Evolutionary conservation across 2,888 invertebrate species (phyloP).

Genomic region (Margaritifera margaritifera): DNA sequence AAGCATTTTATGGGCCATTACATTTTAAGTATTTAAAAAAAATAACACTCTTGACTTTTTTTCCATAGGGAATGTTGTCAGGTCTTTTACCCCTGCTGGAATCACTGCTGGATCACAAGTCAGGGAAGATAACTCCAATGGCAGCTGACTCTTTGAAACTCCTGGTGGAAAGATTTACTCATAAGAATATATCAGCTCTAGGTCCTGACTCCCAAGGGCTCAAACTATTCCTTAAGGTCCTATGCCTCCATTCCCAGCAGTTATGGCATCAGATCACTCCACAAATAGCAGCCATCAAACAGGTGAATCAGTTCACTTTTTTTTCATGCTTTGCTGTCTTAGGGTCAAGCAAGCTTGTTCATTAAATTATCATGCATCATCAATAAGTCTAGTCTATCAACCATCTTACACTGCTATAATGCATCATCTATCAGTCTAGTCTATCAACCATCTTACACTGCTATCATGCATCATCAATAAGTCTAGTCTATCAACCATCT

Average conservation of each 20-base stretch:
- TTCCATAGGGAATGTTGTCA: slow-evolving; percentile 38
- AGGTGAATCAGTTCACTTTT: slow-evolving; percentile 24
- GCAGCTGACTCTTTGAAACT: slow-evolving; percentile 33
- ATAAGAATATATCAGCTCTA: slow-evolving; percentile 31
- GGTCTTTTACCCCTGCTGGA: slow-evolving; percentile 41
- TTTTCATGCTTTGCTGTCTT: neutral
- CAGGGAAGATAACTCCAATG: slow-evolving; percentile 8
- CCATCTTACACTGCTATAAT: too few species aligned
- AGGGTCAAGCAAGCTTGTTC: neutral
- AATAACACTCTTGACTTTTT: slow-evolving; percentile 6
- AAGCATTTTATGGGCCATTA: neutral
- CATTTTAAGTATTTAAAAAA: neutral
- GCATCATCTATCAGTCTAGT: too few species aligned
- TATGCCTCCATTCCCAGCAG: slow-evolving; percentile 1
- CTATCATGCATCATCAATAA: too few species aligned
- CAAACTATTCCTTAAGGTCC: slow-evolving; percentile 23
- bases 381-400: too few species aligned
- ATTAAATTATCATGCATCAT: too few species aligned
- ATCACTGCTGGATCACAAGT: slow-evolving; percentile 23
- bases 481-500: too few species aligned
- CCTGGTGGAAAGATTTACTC: slow-evolving; percentile 46
- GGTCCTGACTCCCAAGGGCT: slow-evolving; percentile 12
- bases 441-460: too few species aligned
- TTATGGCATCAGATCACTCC: slow-evolving; percentile 4
- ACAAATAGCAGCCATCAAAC: slow-evolving; percentile 30